A percentile compares a stretch with the other conserved stretches of the same genome.
Conservation (phyloP, 2,888 invertebrate species). For the Dorcus hopei region DNA sequence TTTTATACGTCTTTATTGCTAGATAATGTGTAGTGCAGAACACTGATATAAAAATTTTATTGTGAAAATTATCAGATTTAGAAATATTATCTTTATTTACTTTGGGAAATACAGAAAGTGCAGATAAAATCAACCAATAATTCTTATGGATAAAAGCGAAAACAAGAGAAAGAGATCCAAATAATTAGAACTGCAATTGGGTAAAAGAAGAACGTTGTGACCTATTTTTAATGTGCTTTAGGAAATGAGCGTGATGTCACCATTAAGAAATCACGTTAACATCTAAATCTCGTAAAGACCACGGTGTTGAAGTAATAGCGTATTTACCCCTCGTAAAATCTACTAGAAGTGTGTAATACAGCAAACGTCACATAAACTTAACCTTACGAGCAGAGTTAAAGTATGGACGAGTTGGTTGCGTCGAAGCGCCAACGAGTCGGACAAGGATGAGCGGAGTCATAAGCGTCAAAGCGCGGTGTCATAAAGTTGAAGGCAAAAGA, state of each 20-base stretch:
- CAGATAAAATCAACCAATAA: no score
- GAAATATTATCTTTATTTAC: no score
- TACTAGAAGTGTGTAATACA: conserved; percentile 51
- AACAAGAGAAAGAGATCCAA: no score
- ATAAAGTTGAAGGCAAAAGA: conserved; percentile 42
- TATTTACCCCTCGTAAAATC: conserved; percentile 51
- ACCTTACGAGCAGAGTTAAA: conserved; percentile 36
- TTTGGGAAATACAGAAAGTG: no score
- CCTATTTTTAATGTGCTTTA: no score
- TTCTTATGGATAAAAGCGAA: no score
- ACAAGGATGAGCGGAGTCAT: conserved; percentile 44
- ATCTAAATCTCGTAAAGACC: conserved; percentile 47
- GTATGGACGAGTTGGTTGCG: conserved; percentile 30
- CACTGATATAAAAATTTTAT: no score
- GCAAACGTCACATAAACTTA: conserved; percentile 50
- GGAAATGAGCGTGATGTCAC: conserved; percentile 39
- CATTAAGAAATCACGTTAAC: conserved; percentile 45
- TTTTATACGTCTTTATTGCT: no score
- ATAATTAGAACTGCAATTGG: no score
- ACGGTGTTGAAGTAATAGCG: conserved; percentile 48
- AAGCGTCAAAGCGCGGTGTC: conserved; percentile 49
- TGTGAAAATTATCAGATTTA: no score
- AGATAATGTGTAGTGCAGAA: no score
- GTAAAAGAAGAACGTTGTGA: no score
- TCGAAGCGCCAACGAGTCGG: conserved; percentile 25